phyloP scores from a whole-genome alignment of 2,797 vertebrate species.

The Poecilia picta region DNA sequence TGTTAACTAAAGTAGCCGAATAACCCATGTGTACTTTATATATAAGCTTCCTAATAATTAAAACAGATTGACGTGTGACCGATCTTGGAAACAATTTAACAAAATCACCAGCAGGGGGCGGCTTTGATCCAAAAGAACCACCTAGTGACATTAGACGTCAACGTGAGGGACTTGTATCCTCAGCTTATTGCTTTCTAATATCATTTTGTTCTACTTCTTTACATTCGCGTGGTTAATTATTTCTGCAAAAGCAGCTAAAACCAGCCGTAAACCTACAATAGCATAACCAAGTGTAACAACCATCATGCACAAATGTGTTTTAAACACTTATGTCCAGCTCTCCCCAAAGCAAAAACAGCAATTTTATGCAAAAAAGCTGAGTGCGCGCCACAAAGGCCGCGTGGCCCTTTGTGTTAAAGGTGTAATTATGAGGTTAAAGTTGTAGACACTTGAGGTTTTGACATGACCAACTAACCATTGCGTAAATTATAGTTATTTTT shows the following conservation, averaged over 20 bases:
- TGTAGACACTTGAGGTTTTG: neutral
- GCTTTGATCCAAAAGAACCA: slow-evolving; percentile 41
- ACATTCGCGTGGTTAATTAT: neutral
- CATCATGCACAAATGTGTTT: neutral
- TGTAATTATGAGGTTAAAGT: neutral
- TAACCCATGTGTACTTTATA: neutral
- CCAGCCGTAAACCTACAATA: neutral
- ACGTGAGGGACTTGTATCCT: neutral
- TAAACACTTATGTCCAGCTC: neutral
- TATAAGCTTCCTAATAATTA: neutral
- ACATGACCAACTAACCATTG: neutral
- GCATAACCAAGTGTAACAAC: neutral
- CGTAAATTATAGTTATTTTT: neutral
- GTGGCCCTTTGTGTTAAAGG: neutral
- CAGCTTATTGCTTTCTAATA: neutral
- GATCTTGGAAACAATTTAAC: slow-evolving; percentile 18
- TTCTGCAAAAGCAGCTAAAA: neutral
- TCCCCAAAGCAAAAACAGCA: neutral
- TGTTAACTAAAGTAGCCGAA: too few relatives aligned
- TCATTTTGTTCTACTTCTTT: neutral
- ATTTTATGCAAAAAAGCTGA: neutral
- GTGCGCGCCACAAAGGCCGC: neutral
- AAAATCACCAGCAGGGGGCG: slow-evolving; percentile 67
- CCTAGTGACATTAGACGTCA: neutral
- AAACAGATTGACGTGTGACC: neutral